Evolutionary conservation across 2,888 invertebrate species (phyloP).

Genomic region (Clistopyga incitator): DNA sequence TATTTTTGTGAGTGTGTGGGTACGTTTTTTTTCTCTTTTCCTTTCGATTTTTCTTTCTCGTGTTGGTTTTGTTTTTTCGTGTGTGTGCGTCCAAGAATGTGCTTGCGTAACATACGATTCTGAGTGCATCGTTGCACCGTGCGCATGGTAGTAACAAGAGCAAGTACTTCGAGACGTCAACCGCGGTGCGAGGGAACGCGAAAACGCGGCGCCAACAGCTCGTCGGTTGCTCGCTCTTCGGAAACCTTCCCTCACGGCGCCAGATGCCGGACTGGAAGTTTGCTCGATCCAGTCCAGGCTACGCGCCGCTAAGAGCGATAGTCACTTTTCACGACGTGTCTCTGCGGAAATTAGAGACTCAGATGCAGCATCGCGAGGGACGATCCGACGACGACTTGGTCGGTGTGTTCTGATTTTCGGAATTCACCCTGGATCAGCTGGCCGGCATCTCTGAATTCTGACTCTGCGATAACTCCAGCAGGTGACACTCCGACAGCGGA

Average conservation of each 20-base stretch:
- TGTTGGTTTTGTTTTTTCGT: conserved; percentile 32
- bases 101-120: conserved; percentile 62
- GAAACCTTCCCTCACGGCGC: conserved; percentile 24
- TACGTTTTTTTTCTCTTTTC: conserved; percentile 19
- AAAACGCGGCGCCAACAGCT: conserved; percentile 33
- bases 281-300: neutral
- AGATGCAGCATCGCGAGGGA: conserved; percentile 70
- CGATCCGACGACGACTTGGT: conserved; percentile 70
- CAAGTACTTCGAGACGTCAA: conserved; percentile 28
- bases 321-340: conserved; percentile 16
- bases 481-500: conserved; percentile 90
- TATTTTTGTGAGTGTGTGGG: conserved; percentile 7
- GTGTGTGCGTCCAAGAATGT: conserved; percentile 60
- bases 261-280: conserved; percentile 21
- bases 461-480: conserved; percentile 87
- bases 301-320: conserved; percentile 1
- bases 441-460: conserved; percentile 80
- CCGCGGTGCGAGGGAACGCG: conserved; percentile 14
- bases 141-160: conserved; percentile 27
- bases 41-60: conserved; percentile 13
- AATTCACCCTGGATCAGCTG: conserved; percentile 82
- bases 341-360: conserved; percentile 26
- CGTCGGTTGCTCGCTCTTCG: conserved; percentile 3
- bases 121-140: conserved; percentile 44
- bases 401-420: conserved; percentile 72